Evolutionary conservation across 1,140 invertebrate genomes (phyloP).

Genomic region (Globodera ellingtonae): DNA sequence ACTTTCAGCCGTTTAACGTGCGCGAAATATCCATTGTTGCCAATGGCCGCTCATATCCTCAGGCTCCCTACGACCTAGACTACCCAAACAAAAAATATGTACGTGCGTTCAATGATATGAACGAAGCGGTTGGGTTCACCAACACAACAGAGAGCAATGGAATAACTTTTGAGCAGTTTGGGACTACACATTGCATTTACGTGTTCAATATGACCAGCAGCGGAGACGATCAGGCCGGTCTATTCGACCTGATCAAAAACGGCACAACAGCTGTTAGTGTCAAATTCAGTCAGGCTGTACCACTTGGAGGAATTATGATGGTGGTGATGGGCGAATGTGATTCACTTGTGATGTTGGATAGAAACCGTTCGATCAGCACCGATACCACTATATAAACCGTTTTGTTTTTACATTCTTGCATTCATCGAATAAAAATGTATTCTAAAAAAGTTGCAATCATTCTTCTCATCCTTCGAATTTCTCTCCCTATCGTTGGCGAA

Average conservation of each 20-base stretch:
- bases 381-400: background rate
- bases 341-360: constrained; percentile 15
- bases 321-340: constrained; percentile 19
- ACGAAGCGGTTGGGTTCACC: constrained; percentile 22
- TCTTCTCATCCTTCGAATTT: background rate
- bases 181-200: background rate
- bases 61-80: constrained; percentile 21
- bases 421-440: background rate
- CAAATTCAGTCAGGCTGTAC: constrained; percentile 30
- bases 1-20: constrained; percentile 31
- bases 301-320: constrained; percentile 19
- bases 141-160: background rate
- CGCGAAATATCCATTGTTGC: constrained; percentile 19
- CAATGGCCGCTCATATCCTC: background rate
- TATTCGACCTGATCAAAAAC: constrained; percentile 28
- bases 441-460: background rate
- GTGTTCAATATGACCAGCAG: constrained; percentile 10
- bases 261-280: constrained; percentile 22
- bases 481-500: background rate
- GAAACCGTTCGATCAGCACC: background rate
- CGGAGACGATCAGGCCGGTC: constrained; percentile 7
- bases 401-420: background rate
- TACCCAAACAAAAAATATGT: constrained; percentile 29
- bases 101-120: constrained; percentile 24
- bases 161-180: background rate